Base-by-base conservation (phyloP, 2,797 vertebrate genomes). In the Paramormyrops hopkinsi region DNA sequence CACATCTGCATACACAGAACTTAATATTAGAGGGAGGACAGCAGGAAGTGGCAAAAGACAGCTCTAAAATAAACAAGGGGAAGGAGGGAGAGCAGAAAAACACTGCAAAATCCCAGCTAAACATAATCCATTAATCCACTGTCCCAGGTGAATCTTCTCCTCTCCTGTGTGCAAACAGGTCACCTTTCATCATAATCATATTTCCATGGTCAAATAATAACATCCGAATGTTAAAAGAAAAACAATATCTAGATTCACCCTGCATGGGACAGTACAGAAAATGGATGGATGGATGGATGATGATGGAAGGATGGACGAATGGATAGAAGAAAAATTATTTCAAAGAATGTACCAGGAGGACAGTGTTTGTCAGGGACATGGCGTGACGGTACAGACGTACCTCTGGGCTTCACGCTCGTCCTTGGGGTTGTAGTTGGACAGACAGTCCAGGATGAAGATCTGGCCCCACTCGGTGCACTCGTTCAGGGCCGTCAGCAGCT, bases 401-500 rank as follows among this genome's bases (percentile, higher is more conserved):
- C 98, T 99, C 94, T 99, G 98, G 79, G 98, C 98, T 93, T 99
- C 98, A 0, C 98, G 96, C 93, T 99, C 98, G 11, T 99, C 98
- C 48, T 98, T 97, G 79, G 98, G 98, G 3, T 96, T 97, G 93
- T 99, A 99, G 95, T 98, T 99, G 41, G 98, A 98, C 94, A 99
- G 95, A 92, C 98, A 99, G 94, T 99, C 98, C 9, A 99, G 96
- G 92, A 99, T 99, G 93, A 99, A 99, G 94, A 99, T 99, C 97
- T 99, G 98, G 3, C 98, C 98, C 98, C 98, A 99, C 93, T 99
- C 98, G 0, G 98, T 99, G 89, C 98, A 99, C 92, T 99, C 98
- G 0, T 99, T 99, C 88, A 99, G 95, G 91, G 98, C 98, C 0
- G 98, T 99, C 90, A 99, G 95, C 91, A 99, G 95, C 94, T 99